Percentiles rank a stretch among this genome's conserved stretches.
phyloP scores from a whole-genome alignment of 1,140 invertebrate species.

The Drosophila yakuba region DNA sequence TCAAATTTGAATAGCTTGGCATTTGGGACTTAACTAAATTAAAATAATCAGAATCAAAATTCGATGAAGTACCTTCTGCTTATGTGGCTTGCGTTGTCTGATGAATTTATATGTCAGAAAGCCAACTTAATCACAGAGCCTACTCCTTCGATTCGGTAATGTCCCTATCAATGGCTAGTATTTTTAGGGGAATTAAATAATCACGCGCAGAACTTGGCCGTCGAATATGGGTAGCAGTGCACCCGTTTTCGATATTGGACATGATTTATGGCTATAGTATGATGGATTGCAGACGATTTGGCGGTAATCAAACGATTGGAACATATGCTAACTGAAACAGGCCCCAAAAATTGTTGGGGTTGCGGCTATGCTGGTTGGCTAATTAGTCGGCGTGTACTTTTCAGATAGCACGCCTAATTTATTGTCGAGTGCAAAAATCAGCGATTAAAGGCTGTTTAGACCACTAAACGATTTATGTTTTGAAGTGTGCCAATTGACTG shows the following conservation, averaged over 20 bases:
- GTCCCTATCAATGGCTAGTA: slow-evolving; percentile 18
- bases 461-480: slow-evolving; percentile 56
- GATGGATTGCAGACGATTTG: slow-evolving; percentile 63
- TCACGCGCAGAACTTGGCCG: slow-evolving; percentile 49
- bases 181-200: slow-evolving; percentile 29
- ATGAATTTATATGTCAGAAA: background rate
- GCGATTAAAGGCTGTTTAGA: slow-evolving; percentile 53
- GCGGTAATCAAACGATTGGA: slow-evolving; percentile 67
- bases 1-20: slow-evolving; percentile 7
- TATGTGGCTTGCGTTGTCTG: slow-evolving; percentile 10
- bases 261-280: slow-evolving; percentile 65
- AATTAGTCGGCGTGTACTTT: slow-evolving; percentile 27
- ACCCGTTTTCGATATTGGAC: slow-evolving; percentile 36
- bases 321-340: slow-evolving; percentile 44
- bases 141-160: background rate
- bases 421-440: slow-evolving; percentile 64
- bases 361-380: slow-evolving; percentile 7
- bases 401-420: slow-evolving; percentile 33
- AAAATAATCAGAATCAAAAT: slow-evolving; percentile 6
- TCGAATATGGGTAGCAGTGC: slow-evolving; percentile 25
- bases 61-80: slow-evolving; percentile 9
- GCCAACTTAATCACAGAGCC: background rate
- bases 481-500: slow-evolving; percentile 67
- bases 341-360: background rate
- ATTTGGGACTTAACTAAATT: slow-evolving; percentile 21